Conservation (phyloP, 2,113 vertebrate genomes). For the Tylochromis polylepis region DNA sequence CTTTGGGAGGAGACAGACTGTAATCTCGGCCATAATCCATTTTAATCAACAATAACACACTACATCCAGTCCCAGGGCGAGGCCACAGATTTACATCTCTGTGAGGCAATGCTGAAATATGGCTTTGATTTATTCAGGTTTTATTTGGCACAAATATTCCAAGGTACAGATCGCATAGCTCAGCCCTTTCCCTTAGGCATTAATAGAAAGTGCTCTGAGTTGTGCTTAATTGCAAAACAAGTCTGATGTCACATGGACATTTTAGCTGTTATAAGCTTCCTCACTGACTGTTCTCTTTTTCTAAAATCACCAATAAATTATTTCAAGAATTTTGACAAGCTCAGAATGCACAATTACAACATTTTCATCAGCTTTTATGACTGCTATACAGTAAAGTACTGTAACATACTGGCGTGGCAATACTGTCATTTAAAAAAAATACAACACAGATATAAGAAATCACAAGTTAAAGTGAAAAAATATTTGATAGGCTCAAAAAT, state of each 20-base stretch:
- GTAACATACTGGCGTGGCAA: neutral
- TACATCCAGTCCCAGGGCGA: conserved; percentile 62
- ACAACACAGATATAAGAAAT: neutral
- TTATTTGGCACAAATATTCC: conserved; percentile 73
- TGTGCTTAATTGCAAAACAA: conserved; percentile 55
- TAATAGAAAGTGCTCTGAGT: conserved; percentile 47
- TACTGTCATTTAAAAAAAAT: neutral
- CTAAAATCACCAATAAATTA: neutral
- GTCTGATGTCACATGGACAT: conserved; percentile 27
- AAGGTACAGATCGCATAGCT: conserved; percentile 62
- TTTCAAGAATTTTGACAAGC: neutral
- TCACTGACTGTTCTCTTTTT: neutral
- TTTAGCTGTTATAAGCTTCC: conserved; percentile 1
- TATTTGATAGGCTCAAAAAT: neutral
- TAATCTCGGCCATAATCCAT: conserved; percentile 71
- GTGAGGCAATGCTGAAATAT: conserved; percentile 66
- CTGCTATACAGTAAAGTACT: neutral
- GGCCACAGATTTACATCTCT: conserved; percentile 68
- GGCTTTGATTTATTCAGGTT: conserved; percentile 75
- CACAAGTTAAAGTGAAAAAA: neutral
- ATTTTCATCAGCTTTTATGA: neutral
- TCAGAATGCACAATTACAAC: neutral
- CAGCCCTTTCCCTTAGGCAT: conserved; percentile 13
- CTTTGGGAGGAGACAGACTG: conserved; percentile 65
- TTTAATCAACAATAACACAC: conserved; percentile 77